phyloP scores from a whole-genome alignment of 2,113 vertebrate species.

The Xerus inauris region DNA sequence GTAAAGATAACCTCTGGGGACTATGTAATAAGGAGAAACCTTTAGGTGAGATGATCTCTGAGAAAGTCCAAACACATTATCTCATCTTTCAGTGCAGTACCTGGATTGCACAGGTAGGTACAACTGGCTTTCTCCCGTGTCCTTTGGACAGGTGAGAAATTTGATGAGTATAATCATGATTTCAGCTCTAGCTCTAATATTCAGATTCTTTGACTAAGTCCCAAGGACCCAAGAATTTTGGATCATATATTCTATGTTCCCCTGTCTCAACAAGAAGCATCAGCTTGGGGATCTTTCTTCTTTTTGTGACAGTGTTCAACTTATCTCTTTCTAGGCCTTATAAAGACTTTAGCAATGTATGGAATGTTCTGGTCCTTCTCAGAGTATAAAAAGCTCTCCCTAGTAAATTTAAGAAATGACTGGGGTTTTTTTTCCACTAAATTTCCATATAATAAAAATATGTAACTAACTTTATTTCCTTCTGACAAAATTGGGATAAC shows the following conservation, averaged over 20 bases:
- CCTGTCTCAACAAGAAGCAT: neutral
- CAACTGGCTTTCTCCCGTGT: neutral
- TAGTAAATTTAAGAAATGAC: constrained; percentile 26
- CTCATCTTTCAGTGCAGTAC: neutral
- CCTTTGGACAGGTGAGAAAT: constrained; percentile 13
- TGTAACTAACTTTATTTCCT: constrained; percentile 49
- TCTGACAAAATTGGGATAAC: neutral
- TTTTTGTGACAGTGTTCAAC: neutral
- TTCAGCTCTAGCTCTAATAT: neutral
- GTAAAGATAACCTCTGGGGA: constrained; percentile 47
- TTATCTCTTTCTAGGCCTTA: neutral
- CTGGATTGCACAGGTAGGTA: neutral
- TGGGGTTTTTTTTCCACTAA: constrained; percentile 8
- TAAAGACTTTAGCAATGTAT: neutral
- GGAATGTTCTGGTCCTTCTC: neutral
- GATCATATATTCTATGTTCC: neutral
- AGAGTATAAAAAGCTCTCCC: neutral
- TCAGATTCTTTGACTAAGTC: neutral
- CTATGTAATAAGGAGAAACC: neutral
- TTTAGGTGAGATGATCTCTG: neutral
- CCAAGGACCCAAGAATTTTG: neutral
- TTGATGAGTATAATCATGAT: neutral
- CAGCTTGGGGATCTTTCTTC: neutral
- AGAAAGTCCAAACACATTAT: neutral
- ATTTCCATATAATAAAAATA: constrained; percentile 20